phyloP scores from a whole-genome alignment of 2,797 vertebrate genomes.

The Anabas testudineus region DNA sequence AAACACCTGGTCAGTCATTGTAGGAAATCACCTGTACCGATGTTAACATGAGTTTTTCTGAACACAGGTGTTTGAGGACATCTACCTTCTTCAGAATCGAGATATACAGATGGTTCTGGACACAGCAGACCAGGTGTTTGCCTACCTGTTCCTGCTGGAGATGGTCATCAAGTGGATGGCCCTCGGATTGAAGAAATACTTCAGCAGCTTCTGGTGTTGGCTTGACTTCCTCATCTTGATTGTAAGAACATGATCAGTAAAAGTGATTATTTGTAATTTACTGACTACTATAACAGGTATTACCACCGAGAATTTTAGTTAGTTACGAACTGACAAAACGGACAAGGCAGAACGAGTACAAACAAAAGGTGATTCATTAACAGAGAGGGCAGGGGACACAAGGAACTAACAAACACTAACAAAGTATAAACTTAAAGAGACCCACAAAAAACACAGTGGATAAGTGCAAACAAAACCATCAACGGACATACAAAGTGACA shows the following conservation, averaged over 20 bases:
- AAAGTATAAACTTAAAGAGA: too few species aligned
- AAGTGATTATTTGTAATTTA: background rate
- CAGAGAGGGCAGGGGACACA: too few species aligned
- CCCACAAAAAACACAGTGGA: too few species aligned
- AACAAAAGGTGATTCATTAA: too few species aligned
- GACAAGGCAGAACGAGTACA: too few species aligned
- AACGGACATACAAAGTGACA: too few species aligned
- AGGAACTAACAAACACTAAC: too few species aligned
- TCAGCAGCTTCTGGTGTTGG: conserved; percentile 94
- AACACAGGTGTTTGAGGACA: conserved; percentile 92
- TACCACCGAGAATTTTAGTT: too few species aligned
- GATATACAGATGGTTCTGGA: conserved; percentile 87
- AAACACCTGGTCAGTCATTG: background rate
- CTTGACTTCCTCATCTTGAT: conserved; percentile 94
- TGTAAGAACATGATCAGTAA: conserved; percentile 74
- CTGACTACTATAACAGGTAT: too few species aligned
- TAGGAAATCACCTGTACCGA: background rate
- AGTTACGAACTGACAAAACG: too few species aligned
- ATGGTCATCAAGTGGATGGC: conserved; percentile 95
- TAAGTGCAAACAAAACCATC: too few species aligned
- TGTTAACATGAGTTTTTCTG: conserved; percentile 1
- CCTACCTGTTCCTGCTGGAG: conserved; percentile 91
- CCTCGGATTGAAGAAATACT: conserved; percentile 92
- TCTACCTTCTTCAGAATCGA: conserved; percentile 87
- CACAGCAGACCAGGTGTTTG: conserved; percentile 90